phyloP scores from a whole-genome alignment of 2,113 vertebrate species.

The Naja naja region DNA sequence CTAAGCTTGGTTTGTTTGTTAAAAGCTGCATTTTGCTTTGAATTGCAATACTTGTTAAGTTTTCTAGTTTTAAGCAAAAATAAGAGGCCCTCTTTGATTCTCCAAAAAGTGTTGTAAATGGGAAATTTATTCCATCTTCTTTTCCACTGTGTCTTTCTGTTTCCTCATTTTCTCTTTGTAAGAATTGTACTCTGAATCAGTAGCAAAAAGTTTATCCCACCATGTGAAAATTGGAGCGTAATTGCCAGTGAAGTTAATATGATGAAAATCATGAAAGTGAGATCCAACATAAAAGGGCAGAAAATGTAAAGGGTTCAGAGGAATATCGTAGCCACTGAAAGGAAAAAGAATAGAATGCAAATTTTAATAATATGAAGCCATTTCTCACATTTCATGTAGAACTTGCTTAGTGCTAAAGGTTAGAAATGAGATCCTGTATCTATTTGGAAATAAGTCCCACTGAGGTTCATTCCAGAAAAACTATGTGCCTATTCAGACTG shows the following conservation, averaged over 20 bases:
- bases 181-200: constrained; percentile 84
- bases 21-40: constrained; percentile 51
- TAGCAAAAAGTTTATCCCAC: constrained; percentile 92
- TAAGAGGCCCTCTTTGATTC: not conserved
- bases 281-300: constrained; percentile 91
- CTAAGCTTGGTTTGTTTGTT: constrained; percentile 46
- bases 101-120: constrained; percentile 1
- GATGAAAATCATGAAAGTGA: constrained; percentile 96
- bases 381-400: not conserved
- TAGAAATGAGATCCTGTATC: not conserved
- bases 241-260: constrained; percentile 97
- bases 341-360: not conserved
- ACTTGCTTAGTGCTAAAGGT: not conserved
- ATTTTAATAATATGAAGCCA: not conserved
- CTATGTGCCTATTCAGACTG: not conserved
- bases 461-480: not conserved
- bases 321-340: constrained; percentile 89
- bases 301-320: constrained; percentile 89
- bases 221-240: constrained; percentile 95
- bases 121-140: constrained; percentile 75
- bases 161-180: constrained; percentile 72
- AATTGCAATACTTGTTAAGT: constrained; percentile 8
- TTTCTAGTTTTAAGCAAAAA: constrained; percentile 39
- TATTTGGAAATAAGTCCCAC: not conserved
- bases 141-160: constrained; percentile 30